A percentile compares a stretch with the other conserved stretches of the same genome.
phyloP scores from a whole-genome alignment of 2,888 invertebrate genomes.

The Polylopha cassiicola region DNA sequence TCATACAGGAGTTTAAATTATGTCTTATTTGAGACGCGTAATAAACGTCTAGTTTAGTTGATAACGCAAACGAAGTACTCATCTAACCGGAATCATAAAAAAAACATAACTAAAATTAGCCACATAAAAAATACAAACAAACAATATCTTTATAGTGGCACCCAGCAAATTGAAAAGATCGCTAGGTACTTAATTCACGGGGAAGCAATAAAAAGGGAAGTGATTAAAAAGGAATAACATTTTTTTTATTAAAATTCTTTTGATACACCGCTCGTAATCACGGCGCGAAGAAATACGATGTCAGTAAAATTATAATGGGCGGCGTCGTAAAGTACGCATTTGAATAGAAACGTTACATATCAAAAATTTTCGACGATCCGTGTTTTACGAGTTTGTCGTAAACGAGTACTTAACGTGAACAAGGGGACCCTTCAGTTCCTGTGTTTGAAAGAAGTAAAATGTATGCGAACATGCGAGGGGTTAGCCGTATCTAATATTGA shows the following conservation, averaged over 20 bases:
- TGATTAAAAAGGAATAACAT: conserved; percentile 71
- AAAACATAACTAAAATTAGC: conserved; percentile 29
- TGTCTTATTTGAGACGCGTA: no score
- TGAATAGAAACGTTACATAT: conserved; percentile 77
- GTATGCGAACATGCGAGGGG: conserved; percentile 51
- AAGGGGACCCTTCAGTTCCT: conserved; percentile 53
- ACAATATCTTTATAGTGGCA: conserved; percentile 41
- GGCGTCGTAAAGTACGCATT: conserved; percentile 68
- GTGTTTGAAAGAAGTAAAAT: conserved; percentile 69
- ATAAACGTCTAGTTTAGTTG: no score
- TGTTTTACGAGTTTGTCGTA: conserved; percentile 75
- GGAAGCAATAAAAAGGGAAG: conserved; percentile 57
- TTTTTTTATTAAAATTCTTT: conserved; percentile 62
- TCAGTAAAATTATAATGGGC: conserved; percentile 73
- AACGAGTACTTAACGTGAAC: conserved; percentile 71
- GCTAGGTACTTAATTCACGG: conserved; percentile 26
- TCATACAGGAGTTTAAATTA: no score
- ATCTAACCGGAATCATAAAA: conserved; percentile 32
- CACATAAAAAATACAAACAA: conserved; percentile 35
- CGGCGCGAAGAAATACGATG: conserved; percentile 64
- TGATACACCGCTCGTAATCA: conserved; percentile 66
- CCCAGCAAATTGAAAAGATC: conserved; percentile 54
- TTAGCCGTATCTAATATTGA: conserved; percentile 50
- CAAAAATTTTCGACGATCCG: conserved; percentile 77
- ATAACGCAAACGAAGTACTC: no score